Evolutionary conservation across 2,888 invertebrate genomes (phyloP).

Genomic region (Phrixothrix hirtus): DNA sequence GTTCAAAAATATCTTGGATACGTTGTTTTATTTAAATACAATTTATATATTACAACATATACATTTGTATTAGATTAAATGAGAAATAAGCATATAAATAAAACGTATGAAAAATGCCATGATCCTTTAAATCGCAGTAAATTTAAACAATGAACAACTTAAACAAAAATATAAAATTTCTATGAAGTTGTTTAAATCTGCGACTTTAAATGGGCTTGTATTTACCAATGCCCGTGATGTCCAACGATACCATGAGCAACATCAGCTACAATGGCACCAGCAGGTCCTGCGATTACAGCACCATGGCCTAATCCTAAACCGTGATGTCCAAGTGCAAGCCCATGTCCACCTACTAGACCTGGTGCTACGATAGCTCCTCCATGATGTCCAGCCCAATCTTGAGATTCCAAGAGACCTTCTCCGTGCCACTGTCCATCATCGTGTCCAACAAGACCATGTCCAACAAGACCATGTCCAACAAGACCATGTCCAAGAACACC

Average conservation of each 20-base stretch:
- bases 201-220: background rate
- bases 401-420: slow-evolving; percentile 22
- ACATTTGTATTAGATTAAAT: slow-evolving; percentile 17
- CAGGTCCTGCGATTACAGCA: slow-evolving; percentile 43
- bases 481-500: slow-evolving; percentile 2
- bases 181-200: slow-evolving; percentile 1
- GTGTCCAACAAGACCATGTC: slow-evolving; percentile 21
- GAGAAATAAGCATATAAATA: slow-evolving; percentile 16
- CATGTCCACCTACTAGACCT: slow-evolving; percentile 22
- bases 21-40: too few species aligned
- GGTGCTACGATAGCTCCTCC: slow-evolving; percentile 27
- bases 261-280: slow-evolving; percentile 42
- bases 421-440: slow-evolving; percentile 30
- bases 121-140: slow-evolving; percentile 11
- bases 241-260: slow-evolving; percentile 45
- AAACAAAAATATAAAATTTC: slow-evolving; percentile 8
- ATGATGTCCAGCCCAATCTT: slow-evolving; percentile 28
- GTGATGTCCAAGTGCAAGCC: slow-evolving; percentile 19
- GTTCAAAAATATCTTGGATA: too few species aligned
- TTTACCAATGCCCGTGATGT: slow-evolving; percentile 36
- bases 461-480: slow-evolving; percentile 11
- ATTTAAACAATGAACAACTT: slow-evolving; percentile 5
- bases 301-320: slow-evolving; percentile 33
- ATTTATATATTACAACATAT: too few species aligned
- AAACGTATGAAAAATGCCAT: slow-evolving; percentile 7